phyloP scores from a whole-genome alignment of 2,797 vertebrate species.

The Anguilla anguilla region DNA sequence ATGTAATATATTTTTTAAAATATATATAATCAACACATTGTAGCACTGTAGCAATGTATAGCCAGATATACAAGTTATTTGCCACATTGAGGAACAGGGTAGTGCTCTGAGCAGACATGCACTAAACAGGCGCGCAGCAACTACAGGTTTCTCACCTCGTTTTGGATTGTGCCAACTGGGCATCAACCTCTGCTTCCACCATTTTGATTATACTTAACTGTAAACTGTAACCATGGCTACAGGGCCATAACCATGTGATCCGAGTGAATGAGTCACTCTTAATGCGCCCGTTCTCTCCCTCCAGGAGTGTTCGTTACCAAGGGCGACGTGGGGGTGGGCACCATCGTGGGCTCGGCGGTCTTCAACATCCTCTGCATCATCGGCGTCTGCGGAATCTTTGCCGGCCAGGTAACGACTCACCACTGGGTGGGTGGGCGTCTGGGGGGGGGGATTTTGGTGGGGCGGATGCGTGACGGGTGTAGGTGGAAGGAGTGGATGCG shows the following conservation, averaged over 20 bases:
- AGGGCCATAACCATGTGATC: background rate
- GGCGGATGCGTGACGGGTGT: constrained; percentile 14
- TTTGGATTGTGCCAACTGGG: background rate
- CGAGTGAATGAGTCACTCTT: background rate
- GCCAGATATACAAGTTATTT: no score
- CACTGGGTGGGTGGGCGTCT: background rate
- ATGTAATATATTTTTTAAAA: background rate
- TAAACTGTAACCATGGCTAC: background rate
- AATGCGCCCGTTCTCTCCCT: background rate
- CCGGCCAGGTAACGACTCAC: constrained; percentile 80
- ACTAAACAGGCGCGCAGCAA: background rate
- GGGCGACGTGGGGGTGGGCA: constrained; percentile 94
- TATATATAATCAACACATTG: background rate
- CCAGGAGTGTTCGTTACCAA: constrained; percentile 96
- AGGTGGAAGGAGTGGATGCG: constrained; percentile 8
- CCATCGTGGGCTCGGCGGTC: constrained; percentile 95
- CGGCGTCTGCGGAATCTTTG: constrained; percentile 92
- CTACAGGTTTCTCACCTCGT: background rate
- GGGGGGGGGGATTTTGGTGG: background rate
- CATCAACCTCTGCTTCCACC: background rate
- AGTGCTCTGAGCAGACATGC: background rate
- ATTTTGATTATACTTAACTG: background rate
- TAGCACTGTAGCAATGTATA: background rate
- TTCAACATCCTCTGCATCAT: constrained; percentile 98
- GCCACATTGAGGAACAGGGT: background rate